Evolutionary conservation across 2,113 vertebrate species (phyloP).

Genomic region (Acrocephalus kingi): DNA sequence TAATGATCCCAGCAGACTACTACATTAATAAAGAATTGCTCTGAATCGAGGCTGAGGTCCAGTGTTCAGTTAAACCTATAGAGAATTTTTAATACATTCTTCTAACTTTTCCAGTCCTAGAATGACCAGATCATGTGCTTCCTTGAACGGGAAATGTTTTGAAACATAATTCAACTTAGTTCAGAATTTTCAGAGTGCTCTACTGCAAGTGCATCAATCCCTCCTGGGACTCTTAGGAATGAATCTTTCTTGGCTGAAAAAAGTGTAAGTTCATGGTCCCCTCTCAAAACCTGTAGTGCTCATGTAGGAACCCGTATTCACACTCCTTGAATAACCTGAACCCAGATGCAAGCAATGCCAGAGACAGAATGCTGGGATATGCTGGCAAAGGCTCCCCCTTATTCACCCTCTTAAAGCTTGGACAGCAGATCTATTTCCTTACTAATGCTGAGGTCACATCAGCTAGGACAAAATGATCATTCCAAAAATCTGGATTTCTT

Average conservation of each 20-base stretch:
- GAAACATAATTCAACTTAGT: background rate
- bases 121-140: background rate
- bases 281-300: background rate
- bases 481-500: background rate
- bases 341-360: background rate
- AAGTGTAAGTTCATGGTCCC: background rate
- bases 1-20: background rate
- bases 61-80: background rate
- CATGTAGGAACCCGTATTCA: background rate
- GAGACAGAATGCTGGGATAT: background rate
- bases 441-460: background rate
- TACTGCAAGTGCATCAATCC: background rate
- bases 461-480: background rate
- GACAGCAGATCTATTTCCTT: background rate
- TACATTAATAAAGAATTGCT: background rate
- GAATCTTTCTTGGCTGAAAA: background rate
- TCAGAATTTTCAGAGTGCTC: background rate
- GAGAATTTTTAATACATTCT: background rate
- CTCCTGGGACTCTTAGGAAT: background rate
- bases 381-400: background rate
- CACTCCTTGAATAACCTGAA: background rate
- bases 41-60: background rate
- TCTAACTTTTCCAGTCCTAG: background rate
- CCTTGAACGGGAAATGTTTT: background rate
- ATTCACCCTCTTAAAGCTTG: background rate